These are phyloP conservation scores for Tetragonula carbonaria DNA, from an alignment of 2,888 invertebrate genomes.

Conservation along the genomic window DNA sequence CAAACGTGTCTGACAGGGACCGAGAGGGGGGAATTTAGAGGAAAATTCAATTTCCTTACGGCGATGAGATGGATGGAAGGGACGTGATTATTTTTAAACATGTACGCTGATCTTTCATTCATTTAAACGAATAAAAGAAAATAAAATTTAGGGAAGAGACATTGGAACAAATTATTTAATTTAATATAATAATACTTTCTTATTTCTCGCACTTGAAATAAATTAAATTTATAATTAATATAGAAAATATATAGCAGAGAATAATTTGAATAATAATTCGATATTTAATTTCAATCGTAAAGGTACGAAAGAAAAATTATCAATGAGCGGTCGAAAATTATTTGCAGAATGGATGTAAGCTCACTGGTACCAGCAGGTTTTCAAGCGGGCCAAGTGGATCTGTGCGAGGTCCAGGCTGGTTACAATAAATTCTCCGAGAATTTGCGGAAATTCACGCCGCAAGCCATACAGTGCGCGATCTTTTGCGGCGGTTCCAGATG, in stretches of 20 bases:
- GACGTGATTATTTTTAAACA: constrained; percentile 61
- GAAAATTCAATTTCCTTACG: constrained; percentile 29
- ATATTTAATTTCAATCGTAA: background rate
- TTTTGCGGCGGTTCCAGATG: constrained; percentile 94
- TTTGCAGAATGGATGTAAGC: constrained; percentile 79
- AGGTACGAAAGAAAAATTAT: background rate
- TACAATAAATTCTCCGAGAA: constrained; percentile 84
- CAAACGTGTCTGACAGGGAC: constrained; percentile 8
- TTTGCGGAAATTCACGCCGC: constrained; percentile 88
- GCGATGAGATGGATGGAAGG: constrained; percentile 75
- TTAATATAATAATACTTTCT: background rate
- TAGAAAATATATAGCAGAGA: background rate
- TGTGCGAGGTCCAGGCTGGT: constrained; percentile 75
- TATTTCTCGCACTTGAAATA: background rate
- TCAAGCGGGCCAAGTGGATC: constrained; percentile 73
- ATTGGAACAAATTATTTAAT: background rate
- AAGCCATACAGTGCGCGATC: constrained; percentile 90
- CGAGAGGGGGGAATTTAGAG: background rate
- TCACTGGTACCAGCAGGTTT: constrained; percentile 80
- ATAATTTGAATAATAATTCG: background rate
- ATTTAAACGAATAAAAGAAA: background rate
- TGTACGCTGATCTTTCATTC: constrained; percentile 58
- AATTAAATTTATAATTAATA: background rate
- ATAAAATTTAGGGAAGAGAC: background rate
- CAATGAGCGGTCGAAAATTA: background rate